Base-by-base conservation (phyloP, 2,113 vertebrate genomes). In the Grantiella picta region DNA sequence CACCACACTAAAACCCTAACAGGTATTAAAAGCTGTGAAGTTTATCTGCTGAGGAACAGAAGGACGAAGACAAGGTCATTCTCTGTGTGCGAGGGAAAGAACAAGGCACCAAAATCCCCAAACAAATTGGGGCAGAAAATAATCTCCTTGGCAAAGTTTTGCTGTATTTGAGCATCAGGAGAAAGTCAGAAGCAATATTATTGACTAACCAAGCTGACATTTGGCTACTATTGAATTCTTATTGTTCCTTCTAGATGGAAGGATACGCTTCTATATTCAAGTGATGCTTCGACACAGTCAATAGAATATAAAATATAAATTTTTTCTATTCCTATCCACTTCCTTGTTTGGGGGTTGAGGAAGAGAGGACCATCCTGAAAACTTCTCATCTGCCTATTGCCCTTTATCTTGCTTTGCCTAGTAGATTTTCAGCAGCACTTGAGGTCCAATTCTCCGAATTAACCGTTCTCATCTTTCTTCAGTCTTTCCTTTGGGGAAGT, bases 141-240 rank as follows among this genome's bases (percentile, higher is more conserved):
- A 93, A 96, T 95, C 90, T 86, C 68, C 85, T 88, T 25, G 5
- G 88, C 52, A 95, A 97, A 95, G 90, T 85, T 90, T 85, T 85
- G 56, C 50, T 38, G 42, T 95, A 83, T 96, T 97, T 96, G 87
- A 87, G 66, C 66, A 93, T 57, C 44, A 70, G 54, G 33, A 91
- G 66, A 80, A 61, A 96, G 42, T 59, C 79, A 56, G 73, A 77
- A 79, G 78, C 54, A 66, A 40, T 87, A 84, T 87, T 83, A 85
- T 78, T 88, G 85, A 71, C 85, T 78, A 96, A 89, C 79, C 50
- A 91, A 80, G 85, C 63, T 94, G 94, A 93, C 64, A 96, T 95
- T 93, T 96, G 92, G 85, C 75, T 90, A 92, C 47, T 2, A 0
- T 88, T 87, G 85, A 88, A 80, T 87, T 86, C 45, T 86, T 77